Base-by-base conservation (phyloP, 2,888 invertebrate species). In the Clepsis dumicolana region DNA sequence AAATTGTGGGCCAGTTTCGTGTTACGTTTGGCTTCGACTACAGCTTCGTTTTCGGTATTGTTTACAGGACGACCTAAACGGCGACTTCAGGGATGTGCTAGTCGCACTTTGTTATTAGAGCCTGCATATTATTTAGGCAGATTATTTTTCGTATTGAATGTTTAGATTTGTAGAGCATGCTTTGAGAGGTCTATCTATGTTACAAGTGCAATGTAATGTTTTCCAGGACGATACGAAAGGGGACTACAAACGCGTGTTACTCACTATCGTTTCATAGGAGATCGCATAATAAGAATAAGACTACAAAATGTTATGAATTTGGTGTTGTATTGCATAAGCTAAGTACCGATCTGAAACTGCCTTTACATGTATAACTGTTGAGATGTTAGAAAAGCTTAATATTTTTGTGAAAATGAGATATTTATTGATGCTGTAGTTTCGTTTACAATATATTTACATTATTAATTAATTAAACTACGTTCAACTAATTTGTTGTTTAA, bases 151-250 rank as follows among this genome's bases (percentile, higher is more conserved):
- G 70, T 71, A 71, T 65, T 65, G 71, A 80, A 78, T 84, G 81
- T 85, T 84, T 83, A 80, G 80, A 82, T 0, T 44, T 18, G 2
- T 44, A 44, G 44, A 44, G 88, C 87, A 85, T 88, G 87, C 77
- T 78, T 73, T 79, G 74, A 70, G 74, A 78, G 79, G 77, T 59
- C 63, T 41, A 60, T 29, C 61, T 41, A 62, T 64, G 63, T 74
- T 75, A 76, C 75, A 77, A 77, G 86, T 86, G 82, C 85, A 85
- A 87, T 90, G 85, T 89, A 86, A 88, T 89, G 84, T 86, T 90
- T 94, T 94, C 84, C 95, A 96, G 95, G 95, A 95, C 82, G 96
- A 96, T 90, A 92, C 95, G 78, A 95, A 95, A 80, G 96, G 96
- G 65, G 96, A 96, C 93, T 96, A 95, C 94, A 94, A 95, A 90